Evolutionary conservation across 2,888 invertebrate genomes (phyloP).

Genomic region (Zhengitettix transpicula): DNA sequence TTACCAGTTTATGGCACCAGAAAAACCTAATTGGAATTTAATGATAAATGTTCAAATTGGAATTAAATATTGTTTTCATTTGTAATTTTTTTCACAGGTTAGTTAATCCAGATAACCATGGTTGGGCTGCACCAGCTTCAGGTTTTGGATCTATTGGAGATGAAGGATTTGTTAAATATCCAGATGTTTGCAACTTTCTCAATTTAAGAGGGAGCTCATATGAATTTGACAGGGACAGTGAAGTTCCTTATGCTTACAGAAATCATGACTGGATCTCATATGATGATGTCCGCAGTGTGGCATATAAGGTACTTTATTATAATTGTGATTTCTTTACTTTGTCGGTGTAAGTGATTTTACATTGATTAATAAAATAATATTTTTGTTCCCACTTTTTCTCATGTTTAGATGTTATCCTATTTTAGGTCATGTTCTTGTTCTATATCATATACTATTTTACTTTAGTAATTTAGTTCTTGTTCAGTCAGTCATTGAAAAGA

Average conservation of each 20-base stretch:
- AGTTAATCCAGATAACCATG: constrained; percentile 46
- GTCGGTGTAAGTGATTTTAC: background rate
- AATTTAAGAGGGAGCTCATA: constrained; percentile 32
- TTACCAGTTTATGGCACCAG: too few relatives aligned
- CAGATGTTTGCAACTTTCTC: constrained; percentile 51
- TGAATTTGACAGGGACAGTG: constrained; percentile 47
- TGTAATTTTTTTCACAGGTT: constrained; percentile 31
- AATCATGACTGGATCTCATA: constrained; percentile 68
- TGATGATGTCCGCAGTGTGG: constrained; percentile 53
- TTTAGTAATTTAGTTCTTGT: too few relatives aligned
- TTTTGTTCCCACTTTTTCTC: too few relatives aligned
- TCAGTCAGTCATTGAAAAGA: too few relatives aligned
- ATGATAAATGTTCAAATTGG: background rate
- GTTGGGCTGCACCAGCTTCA: constrained; percentile 50
- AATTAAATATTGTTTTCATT: background rate
- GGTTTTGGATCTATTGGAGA: constrained; percentile 49
- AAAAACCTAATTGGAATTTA: too few relatives aligned
- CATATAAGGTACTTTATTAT: constrained; percentile 38
- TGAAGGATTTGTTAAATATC: constrained; percentile 53
- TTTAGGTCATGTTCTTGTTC: too few relatives aligned
- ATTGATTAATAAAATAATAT: too few relatives aligned
- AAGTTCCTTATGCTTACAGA: constrained; percentile 59
- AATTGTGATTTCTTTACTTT: background rate
- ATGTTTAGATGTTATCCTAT: too few relatives aligned
- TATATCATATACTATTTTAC: too few relatives aligned